These are phyloP conservation scores for Stigmatopora nigra DNA, from an alignment of 2,113 vertebrate species.

Conservation along the genomic window DNA sequence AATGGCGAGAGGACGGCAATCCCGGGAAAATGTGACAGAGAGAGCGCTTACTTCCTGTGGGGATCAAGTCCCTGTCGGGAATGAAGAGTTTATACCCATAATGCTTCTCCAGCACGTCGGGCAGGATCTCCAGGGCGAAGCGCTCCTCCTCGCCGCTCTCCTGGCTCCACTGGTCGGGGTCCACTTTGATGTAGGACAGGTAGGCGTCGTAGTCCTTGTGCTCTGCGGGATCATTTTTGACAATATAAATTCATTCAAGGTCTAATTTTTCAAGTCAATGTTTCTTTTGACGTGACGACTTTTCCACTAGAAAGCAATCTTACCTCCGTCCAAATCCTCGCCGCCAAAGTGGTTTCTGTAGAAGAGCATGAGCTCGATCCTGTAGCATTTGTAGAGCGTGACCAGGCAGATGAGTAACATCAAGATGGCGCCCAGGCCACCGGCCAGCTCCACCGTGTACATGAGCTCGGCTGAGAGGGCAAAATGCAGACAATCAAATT, in stretches of 20 bases:
- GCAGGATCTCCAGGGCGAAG: constrained; percentile 95
- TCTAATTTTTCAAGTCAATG: too few species aligned
- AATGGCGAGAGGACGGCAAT: constrained; percentile 40
- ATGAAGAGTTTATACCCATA: constrained; percentile 99
- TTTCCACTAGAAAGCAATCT: constrained; percentile 32
- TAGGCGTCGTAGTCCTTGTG: constrained; percentile 98
- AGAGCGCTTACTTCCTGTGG: constrained; percentile 94
- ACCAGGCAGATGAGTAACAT: constrained; percentile 91
- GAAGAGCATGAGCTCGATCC: constrained; percentile 98
- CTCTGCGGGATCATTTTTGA: constrained; percentile 61
- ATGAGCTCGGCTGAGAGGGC: constrained; percentile 79
- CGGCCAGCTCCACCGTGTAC: constrained; percentile 97
- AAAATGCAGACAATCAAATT: constrained; percentile 3
- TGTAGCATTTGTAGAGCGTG: constrained; percentile 95
- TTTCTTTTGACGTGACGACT: too few species aligned
- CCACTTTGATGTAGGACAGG: constrained; percentile 97
- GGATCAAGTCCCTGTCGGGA: constrained; percentile 98
- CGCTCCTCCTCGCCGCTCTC: constrained; percentile 94
- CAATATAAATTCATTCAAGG: too few species aligned
- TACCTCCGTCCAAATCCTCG: constrained; percentile 92
- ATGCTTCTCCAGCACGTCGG: constrained; percentile 97
- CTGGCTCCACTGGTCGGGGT: constrained; percentile 96
- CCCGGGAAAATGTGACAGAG: constrained; percentile 43
- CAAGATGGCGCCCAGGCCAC: constrained; percentile 93
- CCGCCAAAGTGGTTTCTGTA: constrained; percentile 96